A percentile compares a stretch with the other conserved stretches of the same genome.
Evolutionary conservation across 2,888 invertebrate species (phyloP).

Genomic region (Himalopsyche tibetana): DNA sequence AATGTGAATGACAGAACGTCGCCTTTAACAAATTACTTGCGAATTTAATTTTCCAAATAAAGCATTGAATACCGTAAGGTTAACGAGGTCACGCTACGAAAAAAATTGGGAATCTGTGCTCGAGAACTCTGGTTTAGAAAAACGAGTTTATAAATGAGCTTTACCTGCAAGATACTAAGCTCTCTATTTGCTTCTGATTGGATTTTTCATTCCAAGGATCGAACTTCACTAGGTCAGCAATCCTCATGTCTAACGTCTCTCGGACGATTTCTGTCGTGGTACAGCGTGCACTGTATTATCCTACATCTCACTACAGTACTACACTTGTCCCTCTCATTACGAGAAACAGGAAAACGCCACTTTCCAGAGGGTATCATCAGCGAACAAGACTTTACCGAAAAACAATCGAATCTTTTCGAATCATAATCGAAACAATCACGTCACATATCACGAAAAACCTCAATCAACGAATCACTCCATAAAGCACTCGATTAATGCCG

Average conservation of each 20-base stretch:
- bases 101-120: no score
- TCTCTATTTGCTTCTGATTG: slow-evolving; percentile 55
- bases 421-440: neutral
- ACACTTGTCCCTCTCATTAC: slow-evolving; percentile 12
- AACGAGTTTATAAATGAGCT: no score
- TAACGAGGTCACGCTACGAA: no score
- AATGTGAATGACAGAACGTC: no score
- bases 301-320: neutral
- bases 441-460: no score
- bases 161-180: slow-evolving; percentile 57
- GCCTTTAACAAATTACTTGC: no score
- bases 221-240: slow-evolving; percentile 57
- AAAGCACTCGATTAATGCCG: no score
- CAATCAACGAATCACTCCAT: no score
- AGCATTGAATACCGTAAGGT: no score
- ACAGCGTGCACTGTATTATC: slow-evolving; percentile 13
- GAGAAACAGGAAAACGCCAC: slow-evolving; percentile 8
- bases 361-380: slow-evolving; percentile 8
- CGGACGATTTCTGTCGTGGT: neutral
- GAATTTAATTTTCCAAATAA: no score
- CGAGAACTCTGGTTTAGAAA: no score
- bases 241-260: slow-evolving; percentile 55
- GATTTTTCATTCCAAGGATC: slow-evolving; percentile 60
- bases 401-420: neutral
- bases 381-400: neutral